Conservation (phyloP, 2,797 vertebrate species). For the Delichon dasypus region DNA sequence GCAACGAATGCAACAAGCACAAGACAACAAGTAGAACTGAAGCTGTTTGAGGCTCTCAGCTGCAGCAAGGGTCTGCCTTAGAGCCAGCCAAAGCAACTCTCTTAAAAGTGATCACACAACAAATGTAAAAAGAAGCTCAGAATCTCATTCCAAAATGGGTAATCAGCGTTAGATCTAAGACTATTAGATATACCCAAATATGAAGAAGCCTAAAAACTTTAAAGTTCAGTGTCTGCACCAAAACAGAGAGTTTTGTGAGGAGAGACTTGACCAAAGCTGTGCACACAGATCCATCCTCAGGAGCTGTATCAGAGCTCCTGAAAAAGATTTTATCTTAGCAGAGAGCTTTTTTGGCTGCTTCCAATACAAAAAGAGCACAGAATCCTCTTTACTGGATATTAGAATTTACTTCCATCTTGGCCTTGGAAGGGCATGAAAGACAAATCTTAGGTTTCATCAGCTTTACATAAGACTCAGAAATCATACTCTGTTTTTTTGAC, state of each 20-base stretch:
- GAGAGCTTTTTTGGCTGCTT: background rate
- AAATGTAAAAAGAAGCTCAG: background rate
- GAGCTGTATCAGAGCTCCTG: background rate
- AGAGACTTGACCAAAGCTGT: background rate
- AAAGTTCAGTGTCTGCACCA: background rate
- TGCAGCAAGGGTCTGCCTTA: background rate
- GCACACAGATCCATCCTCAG: background rate
- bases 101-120: background rate
- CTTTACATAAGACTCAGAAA: background rate
- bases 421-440: constrained; percentile 20
- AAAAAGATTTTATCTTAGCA: background rate
- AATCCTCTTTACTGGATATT: background rate
- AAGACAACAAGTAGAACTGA: background rate
- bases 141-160: background rate
- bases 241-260: background rate
- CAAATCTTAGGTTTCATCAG: background rate
- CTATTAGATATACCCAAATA: background rate
- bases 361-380: background rate
- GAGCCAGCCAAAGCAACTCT: background rate
- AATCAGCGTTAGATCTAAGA: background rate
- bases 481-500: background rate
- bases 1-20: background rate
- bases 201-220: background rate
- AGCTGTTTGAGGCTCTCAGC: background rate
- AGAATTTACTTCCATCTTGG: background rate